Evolutionary conservation across 2,888 invertebrate species (phyloP).

Genomic region (Darwinula stevensoni): DNA sequence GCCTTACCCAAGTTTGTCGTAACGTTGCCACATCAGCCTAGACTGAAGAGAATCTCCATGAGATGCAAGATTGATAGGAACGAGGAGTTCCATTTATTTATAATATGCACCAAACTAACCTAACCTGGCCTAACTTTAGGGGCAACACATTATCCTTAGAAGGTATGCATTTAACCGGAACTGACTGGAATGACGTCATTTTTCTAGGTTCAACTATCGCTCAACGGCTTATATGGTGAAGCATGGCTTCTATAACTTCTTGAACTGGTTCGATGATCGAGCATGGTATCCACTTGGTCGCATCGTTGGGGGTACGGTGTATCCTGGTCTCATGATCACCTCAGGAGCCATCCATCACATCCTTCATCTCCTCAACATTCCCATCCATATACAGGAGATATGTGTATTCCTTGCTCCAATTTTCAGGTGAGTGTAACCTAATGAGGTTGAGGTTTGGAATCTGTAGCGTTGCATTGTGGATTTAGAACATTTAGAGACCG

Average conservation of each 20-base stretch:
- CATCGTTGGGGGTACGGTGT: conserved; percentile 96
- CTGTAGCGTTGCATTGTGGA: too few species aligned
- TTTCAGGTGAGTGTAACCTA: conserved; percentile 40
- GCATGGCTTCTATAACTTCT: conserved; percentile 95
- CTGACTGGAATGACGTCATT: too few species aligned
- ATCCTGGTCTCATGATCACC: conserved; percentile 96
- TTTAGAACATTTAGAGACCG: not conserved
- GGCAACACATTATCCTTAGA: too few species aligned
- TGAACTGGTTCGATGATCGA: conserved; percentile 99
- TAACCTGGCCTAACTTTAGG: too few species aligned
- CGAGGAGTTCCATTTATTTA: too few species aligned
- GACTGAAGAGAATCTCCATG: too few species aligned
- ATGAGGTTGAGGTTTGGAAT: not conserved
- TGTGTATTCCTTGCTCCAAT: conserved; percentile 96
- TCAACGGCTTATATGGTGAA: conserved; percentile 97
- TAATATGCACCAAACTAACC: too few species aligned
- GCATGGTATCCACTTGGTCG: conserved; percentile 98
- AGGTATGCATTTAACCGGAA: too few species aligned
- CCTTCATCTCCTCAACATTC: conserved; percentile 68
- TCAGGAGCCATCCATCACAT: conserved; percentile 89
- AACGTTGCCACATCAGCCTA: too few species aligned
- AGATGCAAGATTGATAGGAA: too few species aligned
- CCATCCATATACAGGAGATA: conserved; percentile 89
- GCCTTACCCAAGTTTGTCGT: too few species aligned
- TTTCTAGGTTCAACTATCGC: conserved; percentile 79